These are phyloP conservation scores for Saturnia japonica DNA, from an alignment of 2,888 invertebrate species.

Conservation along the genomic window DNA sequence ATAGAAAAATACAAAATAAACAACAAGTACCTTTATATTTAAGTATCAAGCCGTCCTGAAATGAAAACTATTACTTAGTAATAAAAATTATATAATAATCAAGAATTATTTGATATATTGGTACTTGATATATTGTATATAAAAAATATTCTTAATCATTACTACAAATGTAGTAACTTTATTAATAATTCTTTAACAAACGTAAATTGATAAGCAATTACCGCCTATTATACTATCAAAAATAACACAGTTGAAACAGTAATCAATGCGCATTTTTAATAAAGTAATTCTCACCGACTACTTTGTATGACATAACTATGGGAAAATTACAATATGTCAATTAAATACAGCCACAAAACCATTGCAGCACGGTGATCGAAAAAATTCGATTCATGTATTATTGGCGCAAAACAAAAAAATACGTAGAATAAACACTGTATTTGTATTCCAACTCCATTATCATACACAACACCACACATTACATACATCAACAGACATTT, in stretches of 20 bases:
- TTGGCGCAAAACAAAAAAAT: constrained; percentile 15
- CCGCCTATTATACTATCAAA: not conserved
- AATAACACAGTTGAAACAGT: not conserved
- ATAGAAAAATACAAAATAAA: too few relatives aligned
- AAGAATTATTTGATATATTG: too few relatives aligned
- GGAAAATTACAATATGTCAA: constrained; percentile 15
- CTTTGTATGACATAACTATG: constrained; percentile 6
- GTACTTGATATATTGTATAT: too few relatives aligned
- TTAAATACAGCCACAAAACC: constrained; percentile 20
- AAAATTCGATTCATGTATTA: constrained; percentile 12
- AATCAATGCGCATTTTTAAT: not conserved
- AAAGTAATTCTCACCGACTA: not conserved
- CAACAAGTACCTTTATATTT: too few relatives aligned
- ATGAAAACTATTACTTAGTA: too few relatives aligned
- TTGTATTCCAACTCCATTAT: constrained; percentile 35
- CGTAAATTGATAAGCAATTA: not conserved
- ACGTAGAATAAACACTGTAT: constrained; percentile 17
- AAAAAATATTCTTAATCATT: not conserved
- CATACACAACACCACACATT: constrained; percentile 36
- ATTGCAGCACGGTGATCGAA: not conserved
- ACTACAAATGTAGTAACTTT: not conserved
- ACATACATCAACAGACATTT: constrained; percentile 42
- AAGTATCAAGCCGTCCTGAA: too few relatives aligned
- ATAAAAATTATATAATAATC: too few relatives aligned
- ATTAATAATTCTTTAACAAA: not conserved